A percentile compares a stretch with the other conserved stretches of the same genome.
phyloP scores from a whole-genome alignment of 2,888 invertebrate genomes.

The Andrena fulva region DNA sequence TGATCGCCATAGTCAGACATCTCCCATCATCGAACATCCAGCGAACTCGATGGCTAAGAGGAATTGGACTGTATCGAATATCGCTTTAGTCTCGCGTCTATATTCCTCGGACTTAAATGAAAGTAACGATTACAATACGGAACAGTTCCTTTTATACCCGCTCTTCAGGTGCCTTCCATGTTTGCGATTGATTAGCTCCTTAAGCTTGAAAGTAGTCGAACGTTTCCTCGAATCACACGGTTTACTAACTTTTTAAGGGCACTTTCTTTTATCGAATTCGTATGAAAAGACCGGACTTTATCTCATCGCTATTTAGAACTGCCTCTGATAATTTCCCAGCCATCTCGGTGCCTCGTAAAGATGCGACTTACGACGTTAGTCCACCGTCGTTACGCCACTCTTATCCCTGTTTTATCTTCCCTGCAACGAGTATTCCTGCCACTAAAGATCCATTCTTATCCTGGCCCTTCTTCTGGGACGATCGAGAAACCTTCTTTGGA shows the following conservation, averaged over 20 bases:
- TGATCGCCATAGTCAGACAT: slow-evolving; percentile 5
- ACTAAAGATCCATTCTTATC: slow-evolving; percentile 55
- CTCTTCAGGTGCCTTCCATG: background rate
- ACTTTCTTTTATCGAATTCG: slow-evolving; percentile 37
- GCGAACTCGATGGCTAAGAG: background rate
- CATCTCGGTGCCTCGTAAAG: slow-evolving; percentile 74
- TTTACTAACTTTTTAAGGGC: background rate
- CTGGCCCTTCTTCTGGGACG: slow-evolving; percentile 46
- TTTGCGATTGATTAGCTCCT: slow-evolving; percentile 3
- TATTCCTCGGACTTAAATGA: too few relatives aligned
- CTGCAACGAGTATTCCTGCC: slow-evolving; percentile 41
- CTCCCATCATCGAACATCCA: background rate
- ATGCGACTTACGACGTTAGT: slow-evolving; percentile 76
- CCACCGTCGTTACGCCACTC: slow-evolving; percentile 72
- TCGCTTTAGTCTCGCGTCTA: too few relatives aligned
- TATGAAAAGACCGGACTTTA: slow-evolving; percentile 32
- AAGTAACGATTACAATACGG: too few relatives aligned
- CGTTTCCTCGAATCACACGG: background rate
- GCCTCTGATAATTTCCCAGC: slow-evolving; percentile 63
- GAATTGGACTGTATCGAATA: background rate
- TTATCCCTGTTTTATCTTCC: slow-evolving; percentile 63
- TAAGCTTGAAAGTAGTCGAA: background rate
- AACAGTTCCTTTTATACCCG: too few relatives aligned
- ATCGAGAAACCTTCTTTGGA: slow-evolving; percentile 44
- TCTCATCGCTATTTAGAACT: slow-evolving; percentile 45